Conservation (phyloP, 1,140 invertebrate genomes). For the Elymnias hypermnestra region DNA sequence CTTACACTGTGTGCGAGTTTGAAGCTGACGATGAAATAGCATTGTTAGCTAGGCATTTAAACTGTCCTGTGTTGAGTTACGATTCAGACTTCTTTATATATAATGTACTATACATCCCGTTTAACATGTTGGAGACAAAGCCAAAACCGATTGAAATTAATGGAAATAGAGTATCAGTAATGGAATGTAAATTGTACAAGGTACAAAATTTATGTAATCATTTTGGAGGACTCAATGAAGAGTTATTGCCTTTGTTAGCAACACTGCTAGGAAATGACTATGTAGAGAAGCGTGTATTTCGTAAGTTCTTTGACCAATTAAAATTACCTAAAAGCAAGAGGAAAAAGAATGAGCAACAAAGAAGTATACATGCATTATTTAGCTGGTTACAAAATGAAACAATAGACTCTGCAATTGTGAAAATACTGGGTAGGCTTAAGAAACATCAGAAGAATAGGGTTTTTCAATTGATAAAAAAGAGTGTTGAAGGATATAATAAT, state of each 20-base stretch:
- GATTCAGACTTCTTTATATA: conserved; percentile 96
- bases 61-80: conserved; percentile 90
- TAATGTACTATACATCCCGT: conserved; percentile 88
- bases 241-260: conserved; percentile 86
- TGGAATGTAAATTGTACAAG: conserved; percentile 83
- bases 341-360: conserved; percentile 76
- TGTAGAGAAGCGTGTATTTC: conserved; percentile 81
- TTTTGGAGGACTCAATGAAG: conserved; percentile 80
- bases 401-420: conserved; percentile 81
- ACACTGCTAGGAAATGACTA: conserved; percentile 92
- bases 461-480: conserved; percentile 76
- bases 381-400: conserved; percentile 84
- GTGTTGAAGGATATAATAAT: conserved; percentile 79
- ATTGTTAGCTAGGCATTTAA: conserved; percentile 82
- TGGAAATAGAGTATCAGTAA: conserved; percentile 35
- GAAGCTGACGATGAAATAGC: conserved; percentile 93
- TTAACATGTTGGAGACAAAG: conserved; percentile 80
- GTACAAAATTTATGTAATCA: conserved; percentile 81
- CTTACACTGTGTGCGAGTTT: conserved; percentile 84
- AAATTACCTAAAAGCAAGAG: conserved; percentile 78
- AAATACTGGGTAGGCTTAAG: conserved; percentile 79
- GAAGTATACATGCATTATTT: conserved; percentile 82
- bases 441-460: conserved; percentile 73
- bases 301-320: conserved; percentile 82
- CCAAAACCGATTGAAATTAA: conserved; percentile 38